Conservation (phyloP, 1,140 invertebrate species). For the Capitella teleta region DNA sequence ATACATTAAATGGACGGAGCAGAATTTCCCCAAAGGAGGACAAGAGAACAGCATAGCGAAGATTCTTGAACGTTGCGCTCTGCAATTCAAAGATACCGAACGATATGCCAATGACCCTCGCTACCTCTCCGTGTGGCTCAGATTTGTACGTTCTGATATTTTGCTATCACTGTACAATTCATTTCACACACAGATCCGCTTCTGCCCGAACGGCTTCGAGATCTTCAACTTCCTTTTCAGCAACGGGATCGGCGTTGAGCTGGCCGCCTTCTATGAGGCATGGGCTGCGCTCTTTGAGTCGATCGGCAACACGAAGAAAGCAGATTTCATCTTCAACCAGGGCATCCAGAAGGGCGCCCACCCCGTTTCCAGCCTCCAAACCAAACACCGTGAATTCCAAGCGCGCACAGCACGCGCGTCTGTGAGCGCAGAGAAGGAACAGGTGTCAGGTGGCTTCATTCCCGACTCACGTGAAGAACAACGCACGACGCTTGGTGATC, state of each 20-base stretch:
- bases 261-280: conserved; percentile 34
- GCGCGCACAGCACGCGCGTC: conserved; percentile 19
- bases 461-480: no score
- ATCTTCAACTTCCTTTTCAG: conserved; percentile 35
- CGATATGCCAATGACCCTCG: conserved; percentile 72
- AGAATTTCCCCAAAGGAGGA: conserved; percentile 75
- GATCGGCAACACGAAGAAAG: conserved; percentile 35
- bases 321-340: conserved; percentile 33
- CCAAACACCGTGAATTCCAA: conserved; percentile 34
- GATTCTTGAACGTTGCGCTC: conserved; percentile 65
- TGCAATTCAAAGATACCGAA: conserved; percentile 63
- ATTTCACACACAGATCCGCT: conserved; percentile 16
- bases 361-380: conserved; percentile 24
- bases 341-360: conserved; percentile 28
- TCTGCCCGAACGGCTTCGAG: conserved; percentile 25
- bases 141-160: conserved; percentile 61
- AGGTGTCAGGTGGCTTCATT: no score
- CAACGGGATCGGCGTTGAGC: conserved; percentile 29
- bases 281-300: conserved; percentile 39
- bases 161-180: not conserved
- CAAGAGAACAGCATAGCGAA: conserved; percentile 62
- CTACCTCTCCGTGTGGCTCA: conserved; percentile 73
- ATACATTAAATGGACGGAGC: conserved; percentile 80
- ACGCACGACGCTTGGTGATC: no score
- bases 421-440: no score